These are phyloP conservation scores for Charaxes varanes DNA, from an alignment of 1,140 invertebrate genomes.

Conservation along the genomic window DNA sequence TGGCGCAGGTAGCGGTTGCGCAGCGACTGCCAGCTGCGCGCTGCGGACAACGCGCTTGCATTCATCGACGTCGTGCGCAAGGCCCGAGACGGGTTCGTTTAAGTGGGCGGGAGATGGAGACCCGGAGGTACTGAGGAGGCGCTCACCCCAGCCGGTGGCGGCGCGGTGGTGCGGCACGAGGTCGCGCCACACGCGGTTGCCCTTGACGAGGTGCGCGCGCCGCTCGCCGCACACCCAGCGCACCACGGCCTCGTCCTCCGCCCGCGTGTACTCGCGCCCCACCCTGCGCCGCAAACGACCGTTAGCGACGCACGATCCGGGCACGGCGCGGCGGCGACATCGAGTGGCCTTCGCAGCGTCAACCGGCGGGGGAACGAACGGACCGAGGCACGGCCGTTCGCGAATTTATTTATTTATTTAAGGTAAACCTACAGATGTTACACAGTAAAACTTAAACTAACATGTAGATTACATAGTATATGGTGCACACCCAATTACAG, in stretches of 20 bases:
- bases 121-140: too few relatives aligned
- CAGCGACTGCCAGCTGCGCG: slow-evolving; percentile 53
- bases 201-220: slow-evolving; percentile 37
- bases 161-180: slow-evolving; percentile 20
- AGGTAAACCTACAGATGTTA: too few relatives aligned
- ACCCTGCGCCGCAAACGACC: background rate
- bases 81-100: too few relatives aligned
- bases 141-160: slow-evolving; percentile 27
- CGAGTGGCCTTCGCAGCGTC: too few relatives aligned
- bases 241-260: slow-evolving; percentile 48
- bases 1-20: slow-evolving; percentile 57
- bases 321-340: too few relatives aligned
- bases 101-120: background rate
- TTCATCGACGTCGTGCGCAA: slow-evolving; percentile 13
- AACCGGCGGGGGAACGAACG: too few relatives aligned
- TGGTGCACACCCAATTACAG: too few relatives aligned
- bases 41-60: slow-evolving; percentile 26
- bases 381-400: too few relatives aligned
- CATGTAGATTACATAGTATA: too few relatives aligned
- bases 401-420: too few relatives aligned
- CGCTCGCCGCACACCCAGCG: slow-evolving; percentile 23
- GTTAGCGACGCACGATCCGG: background rate
- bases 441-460: too few relatives aligned
- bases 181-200: slow-evolving; percentile 43
- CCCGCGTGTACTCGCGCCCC: slow-evolving; percentile 27